phyloP scores from a whole-genome alignment of 1,140 invertebrate species.

The Meloidogyne floridensis region DNA sequence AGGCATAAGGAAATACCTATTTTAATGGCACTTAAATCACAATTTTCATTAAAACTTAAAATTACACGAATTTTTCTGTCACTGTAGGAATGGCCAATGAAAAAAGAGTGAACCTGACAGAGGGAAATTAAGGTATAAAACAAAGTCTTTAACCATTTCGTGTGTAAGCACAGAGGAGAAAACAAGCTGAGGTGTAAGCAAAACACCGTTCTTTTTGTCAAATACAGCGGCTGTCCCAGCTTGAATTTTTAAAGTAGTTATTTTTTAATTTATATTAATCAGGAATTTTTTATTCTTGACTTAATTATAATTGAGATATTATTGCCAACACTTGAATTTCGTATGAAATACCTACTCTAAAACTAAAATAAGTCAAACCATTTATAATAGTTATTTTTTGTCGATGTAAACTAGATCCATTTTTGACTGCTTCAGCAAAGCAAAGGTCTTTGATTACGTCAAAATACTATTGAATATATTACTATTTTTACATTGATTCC shows the following conservation, averaged over 20 bases:
- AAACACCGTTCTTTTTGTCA: slow-evolving; percentile 61
- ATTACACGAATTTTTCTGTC: slow-evolving; percentile 58
- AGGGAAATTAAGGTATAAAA: neutral
- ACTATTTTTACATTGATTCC: neutral
- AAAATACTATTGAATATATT: slow-evolving; percentile 42
- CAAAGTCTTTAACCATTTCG: slow-evolving; percentile 52
- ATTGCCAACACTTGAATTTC: neutral
- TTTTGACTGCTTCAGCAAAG: slow-evolving; percentile 37
- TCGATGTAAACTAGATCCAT: slow-evolving; percentile 50
- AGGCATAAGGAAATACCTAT: slow-evolving; percentile 63
- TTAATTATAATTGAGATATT: too few species aligned
- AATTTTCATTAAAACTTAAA: neutral
- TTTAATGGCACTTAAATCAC: neutral
- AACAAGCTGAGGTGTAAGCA: slow-evolving; percentile 59
- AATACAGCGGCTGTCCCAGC: slow-evolving; percentile 61
- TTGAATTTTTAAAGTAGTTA: neutral
- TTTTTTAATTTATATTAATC: too few species aligned
- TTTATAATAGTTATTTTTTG: slow-evolving; percentile 62
- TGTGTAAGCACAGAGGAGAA: slow-evolving; percentile 61
- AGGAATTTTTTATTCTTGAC: too few species aligned
- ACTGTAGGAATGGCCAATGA: slow-evolving; percentile 65
- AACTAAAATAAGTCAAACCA: slow-evolving; percentile 16
- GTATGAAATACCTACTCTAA: neutral
- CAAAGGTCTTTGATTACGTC: slow-evolving; percentile 61
- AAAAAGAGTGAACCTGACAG: slow-evolving; percentile 54